phyloP scores from a whole-genome alignment of 2,797 vertebrate species.

The Helicolenus hilgendorfi region DNA sequence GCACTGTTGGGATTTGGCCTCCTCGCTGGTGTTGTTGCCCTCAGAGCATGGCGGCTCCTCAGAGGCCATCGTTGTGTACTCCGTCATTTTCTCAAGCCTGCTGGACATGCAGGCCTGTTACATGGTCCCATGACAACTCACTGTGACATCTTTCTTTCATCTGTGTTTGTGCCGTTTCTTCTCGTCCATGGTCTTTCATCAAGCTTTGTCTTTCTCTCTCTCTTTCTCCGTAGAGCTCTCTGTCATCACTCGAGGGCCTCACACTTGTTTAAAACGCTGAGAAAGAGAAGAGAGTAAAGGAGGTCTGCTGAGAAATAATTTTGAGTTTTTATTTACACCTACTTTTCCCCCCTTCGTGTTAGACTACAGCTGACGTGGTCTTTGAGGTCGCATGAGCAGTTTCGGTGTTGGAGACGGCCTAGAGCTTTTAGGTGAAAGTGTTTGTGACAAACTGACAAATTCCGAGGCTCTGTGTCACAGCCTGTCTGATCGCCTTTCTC shows the following conservation, averaged over 20 bases:
- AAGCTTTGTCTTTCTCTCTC: not conserved
- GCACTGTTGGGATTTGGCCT: conserved; percentile 47
- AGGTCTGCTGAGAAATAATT: not conserved
- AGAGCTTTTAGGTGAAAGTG: conserved; percentile 42
- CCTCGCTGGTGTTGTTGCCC: conserved; percentile 44
- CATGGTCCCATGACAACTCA: conserved; percentile 56
- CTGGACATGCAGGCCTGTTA: conserved; percentile 48
- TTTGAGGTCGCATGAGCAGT: conserved; percentile 32
- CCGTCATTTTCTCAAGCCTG: conserved; percentile 68
- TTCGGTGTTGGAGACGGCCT: not conserved
- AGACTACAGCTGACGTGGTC: not conserved
- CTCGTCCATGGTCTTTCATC: conserved; percentile 44
- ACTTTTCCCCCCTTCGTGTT: not conserved
- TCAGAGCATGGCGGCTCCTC: conserved; percentile 66
- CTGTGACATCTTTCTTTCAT: conserved; percentile 70
- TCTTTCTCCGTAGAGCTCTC: conserved; percentile 2
- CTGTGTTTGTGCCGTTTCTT: conserved; percentile 56
- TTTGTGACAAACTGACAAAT: conserved; percentile 64
- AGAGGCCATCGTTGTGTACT: conserved; percentile 50
- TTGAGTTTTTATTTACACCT: conserved; percentile 15
- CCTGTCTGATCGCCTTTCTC: conserved; percentile 44
- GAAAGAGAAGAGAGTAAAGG: not conserved
- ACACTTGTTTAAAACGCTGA: conserved; percentile 33
- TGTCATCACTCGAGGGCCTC: conserved; percentile 52
- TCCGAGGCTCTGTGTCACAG: conserved; percentile 45